Percentiles rank a stretch among this genome's conserved stretches.
These are phyloP conservation scores for Lycaena phlaeas DNA, from an alignment of 2,888 invertebrate genomes.

Conservation along the genomic window DNA sequence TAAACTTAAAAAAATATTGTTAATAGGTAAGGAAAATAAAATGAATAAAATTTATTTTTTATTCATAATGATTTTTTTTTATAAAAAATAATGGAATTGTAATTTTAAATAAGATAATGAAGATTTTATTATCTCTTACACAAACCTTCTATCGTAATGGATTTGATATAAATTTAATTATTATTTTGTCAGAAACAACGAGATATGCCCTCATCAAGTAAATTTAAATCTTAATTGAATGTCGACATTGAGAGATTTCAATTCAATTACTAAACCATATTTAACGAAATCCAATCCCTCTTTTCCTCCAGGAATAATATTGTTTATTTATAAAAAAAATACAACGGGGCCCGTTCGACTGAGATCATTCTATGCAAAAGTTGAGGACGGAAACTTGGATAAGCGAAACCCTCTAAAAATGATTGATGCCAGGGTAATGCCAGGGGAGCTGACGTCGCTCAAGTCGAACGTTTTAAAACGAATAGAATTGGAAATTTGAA, in stretches of 20 bases:
- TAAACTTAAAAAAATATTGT: no score
- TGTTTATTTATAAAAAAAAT: slow-evolving; percentile 73
- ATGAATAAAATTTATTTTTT: no score
- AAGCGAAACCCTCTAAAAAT: slow-evolving; percentile 73
- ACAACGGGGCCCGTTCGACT: slow-evolving; percentile 69
- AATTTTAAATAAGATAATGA: no score
- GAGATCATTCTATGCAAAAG: slow-evolving; percentile 70
- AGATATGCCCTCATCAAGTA: slow-evolving; percentile 55
- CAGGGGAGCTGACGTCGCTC: slow-evolving; percentile 44
- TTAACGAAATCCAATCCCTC: slow-evolving; percentile 74
- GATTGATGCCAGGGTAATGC: slow-evolving; percentile 72
- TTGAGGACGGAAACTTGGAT: slow-evolving; percentile 68
- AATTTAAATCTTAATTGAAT: slow-evolving; percentile 70
- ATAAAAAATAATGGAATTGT: no score
- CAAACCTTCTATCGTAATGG: background rate
- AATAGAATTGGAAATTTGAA: slow-evolving; percentile 64
- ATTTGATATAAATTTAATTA: slow-evolving; percentile 29
- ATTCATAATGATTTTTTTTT: no score
- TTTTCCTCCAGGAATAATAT: slow-evolving; percentile 70
- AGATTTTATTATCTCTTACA: no score
- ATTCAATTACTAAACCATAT: slow-evolving; percentile 74
- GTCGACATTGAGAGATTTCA: slow-evolving; percentile 74
- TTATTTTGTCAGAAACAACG: slow-evolving; percentile 55
- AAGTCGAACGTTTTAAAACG: slow-evolving; percentile 59
- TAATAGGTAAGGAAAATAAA: no score